Evolutionary conservation across 1,140 invertebrate species (phyloP).

Genomic region (Ctenoplectra terminalis): DNA sequence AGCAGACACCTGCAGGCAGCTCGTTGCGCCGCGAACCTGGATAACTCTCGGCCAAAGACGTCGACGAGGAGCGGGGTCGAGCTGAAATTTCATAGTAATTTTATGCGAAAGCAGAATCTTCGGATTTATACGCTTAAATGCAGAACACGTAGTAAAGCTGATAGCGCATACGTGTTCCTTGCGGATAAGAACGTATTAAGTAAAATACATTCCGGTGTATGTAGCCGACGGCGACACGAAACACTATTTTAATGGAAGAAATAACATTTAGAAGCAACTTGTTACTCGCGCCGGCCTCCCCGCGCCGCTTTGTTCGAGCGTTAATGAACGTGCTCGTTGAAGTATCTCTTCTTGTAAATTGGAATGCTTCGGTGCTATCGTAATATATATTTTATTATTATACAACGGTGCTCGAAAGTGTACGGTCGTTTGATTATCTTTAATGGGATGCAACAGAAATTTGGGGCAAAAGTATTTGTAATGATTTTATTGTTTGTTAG

Average conservation of each 20-base stretch:
- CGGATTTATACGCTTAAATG: conserved; percentile 27
- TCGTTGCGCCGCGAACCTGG: too few species aligned
- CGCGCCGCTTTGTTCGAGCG: neutral
- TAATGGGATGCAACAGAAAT: too few species aligned
- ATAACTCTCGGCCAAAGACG: too few species aligned
- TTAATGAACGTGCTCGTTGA: neutral
- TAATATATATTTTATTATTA: too few species aligned
- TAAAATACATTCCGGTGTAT: neutral
- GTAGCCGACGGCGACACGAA: too few species aligned
- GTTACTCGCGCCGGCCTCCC: neutral
- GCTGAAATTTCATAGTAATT: conserved; percentile 23
- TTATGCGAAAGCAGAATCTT: conserved; percentile 13
- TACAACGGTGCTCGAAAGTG: too few species aligned
- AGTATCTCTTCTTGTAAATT: too few species aligned
- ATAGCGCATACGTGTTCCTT: conserved; percentile 11
- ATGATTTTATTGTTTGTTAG: too few species aligned
- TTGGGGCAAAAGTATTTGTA: too few species aligned
- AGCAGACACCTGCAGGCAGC: neutral
- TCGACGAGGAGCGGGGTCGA: neutral
- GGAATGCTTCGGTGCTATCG: too few species aligned
- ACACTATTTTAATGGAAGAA: neutral
- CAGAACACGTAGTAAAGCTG: conserved; percentile 28
- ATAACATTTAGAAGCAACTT: neutral
- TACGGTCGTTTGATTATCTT: too few species aligned
- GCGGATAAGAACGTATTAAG: conserved; percentile 41